Conservation (phyloP, 2,888 invertebrate species). For the Tortrix viridana region DNA sequence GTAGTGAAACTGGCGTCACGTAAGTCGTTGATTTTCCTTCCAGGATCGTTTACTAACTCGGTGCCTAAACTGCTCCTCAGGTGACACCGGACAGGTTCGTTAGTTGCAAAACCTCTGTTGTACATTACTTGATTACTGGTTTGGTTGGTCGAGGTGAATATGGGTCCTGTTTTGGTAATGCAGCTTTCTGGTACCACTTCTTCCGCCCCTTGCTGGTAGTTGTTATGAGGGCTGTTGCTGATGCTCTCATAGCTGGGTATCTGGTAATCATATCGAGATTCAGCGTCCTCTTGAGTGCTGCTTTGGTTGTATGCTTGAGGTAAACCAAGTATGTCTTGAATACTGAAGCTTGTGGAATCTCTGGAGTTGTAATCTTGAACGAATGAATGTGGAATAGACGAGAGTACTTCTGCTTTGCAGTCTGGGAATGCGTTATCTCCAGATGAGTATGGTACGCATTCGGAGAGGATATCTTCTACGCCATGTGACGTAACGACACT, state of each 20-base stretch:
- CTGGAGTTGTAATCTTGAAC: conserved; percentile 78
- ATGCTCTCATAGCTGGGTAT: conserved; percentile 71
- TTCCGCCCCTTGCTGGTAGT: conserved; percentile 65
- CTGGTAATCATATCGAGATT: conserved; percentile 69
- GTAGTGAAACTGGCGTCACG: conserved; percentile 68
- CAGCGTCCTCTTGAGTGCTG: conserved; percentile 58
- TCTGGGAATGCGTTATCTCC: conserved; percentile 61
- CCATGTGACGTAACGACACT: conserved; percentile 66
- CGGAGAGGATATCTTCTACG: conserved; percentile 73
- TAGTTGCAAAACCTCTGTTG: conserved; percentile 59
- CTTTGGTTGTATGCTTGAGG: conserved; percentile 65
- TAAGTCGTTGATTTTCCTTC: conserved; percentile 59
- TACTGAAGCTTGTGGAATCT: conserved; percentile 78
- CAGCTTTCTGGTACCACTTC: conserved; percentile 62
- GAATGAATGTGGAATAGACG: conserved; percentile 63
- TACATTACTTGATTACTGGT: conserved; percentile 61
- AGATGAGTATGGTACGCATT: conserved; percentile 57
- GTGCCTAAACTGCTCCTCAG: conserved; percentile 59
- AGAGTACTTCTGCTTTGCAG: conserved; percentile 63
- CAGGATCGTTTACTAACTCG: conserved; percentile 63
- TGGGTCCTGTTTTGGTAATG: conserved; percentile 53
- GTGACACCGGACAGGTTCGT: conserved; percentile 65
- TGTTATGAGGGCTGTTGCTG: conserved; percentile 69
- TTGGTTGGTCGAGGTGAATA: conserved; percentile 53
- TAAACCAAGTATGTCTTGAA: conserved; percentile 78